Conservation (phyloP, 2,113 vertebrate species). For the Microcebus murinus region DNA sequence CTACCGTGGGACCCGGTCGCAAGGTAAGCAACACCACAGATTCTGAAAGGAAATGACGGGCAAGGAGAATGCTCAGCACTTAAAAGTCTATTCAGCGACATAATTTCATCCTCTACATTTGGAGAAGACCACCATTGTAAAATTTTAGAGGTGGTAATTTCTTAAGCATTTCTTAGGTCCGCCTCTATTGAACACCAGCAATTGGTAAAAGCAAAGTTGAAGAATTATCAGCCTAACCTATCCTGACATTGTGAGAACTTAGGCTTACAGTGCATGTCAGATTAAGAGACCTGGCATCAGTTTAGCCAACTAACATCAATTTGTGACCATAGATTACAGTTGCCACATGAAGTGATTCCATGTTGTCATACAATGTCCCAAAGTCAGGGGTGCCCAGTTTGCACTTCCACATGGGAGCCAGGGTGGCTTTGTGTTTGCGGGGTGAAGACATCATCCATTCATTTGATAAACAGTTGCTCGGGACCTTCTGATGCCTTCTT, state of each 20-base stretch:
- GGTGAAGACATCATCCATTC: too few species aligned
- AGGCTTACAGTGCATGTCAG: neutral
- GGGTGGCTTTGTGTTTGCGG: neutral
- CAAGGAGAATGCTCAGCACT: neutral
- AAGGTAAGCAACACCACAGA: neutral
- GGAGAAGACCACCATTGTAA: neutral
- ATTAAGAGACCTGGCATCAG: neutral
- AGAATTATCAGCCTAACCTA: neutral
- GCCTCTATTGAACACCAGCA: neutral
- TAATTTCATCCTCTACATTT: neutral
- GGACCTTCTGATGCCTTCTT: neutral
- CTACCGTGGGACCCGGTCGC: neutral
- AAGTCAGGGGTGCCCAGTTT: neutral
- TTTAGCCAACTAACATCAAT: neutral
- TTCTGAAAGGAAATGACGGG: conserved; percentile 1
- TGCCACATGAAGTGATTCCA: neutral
- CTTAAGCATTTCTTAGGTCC: neutral
- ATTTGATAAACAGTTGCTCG: neutral
- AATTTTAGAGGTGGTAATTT: neutral
- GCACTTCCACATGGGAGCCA: neutral
- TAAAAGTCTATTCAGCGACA: neutral
- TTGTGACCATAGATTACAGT: neutral
- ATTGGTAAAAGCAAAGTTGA: neutral
- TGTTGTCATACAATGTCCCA: neutral
- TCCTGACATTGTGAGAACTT: neutral